Evolutionary conservation across 2,797 vertebrate species (phyloP), one percentile per base, ranked within the genome.

Genomic region (Synaphobranchus kaupii): DNA sequence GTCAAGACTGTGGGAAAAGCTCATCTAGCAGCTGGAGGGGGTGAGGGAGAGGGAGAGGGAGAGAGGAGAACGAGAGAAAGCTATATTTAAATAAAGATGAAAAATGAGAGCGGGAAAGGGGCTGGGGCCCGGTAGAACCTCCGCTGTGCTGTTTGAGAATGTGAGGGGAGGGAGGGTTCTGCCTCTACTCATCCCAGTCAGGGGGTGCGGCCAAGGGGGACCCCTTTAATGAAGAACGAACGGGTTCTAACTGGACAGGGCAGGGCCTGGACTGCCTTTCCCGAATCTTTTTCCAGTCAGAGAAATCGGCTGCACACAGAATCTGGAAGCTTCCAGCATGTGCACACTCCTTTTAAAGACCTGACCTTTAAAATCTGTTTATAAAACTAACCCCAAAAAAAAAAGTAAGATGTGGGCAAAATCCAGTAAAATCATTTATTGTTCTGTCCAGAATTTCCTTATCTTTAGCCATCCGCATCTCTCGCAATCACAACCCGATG

Each of bases 1-100:
- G 56, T 87, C 31, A 71, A 54, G 86, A 87, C 89, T 92, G 87
- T 91, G 90, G 90, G 90, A 91, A 92, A 92, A 84, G 25, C 83
- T 85, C 81, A 83, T 84, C 84, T 73, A 89, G 85, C 87, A 87
- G 89, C 88, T 87, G 81, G 76, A 87, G 87, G 85, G 84, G 48
- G 80, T 85, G 84, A 66, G 84, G 6, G 85, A 60, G 52, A 60
- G 39, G 56, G 52, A 34, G 28, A 71, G 47, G n/a, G 86, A 22
- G 85, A 58, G 76, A 80, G 39, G 34, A 13, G 63, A 73, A 31
- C 39, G 68, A 58, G 83, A 76, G n/a, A 48, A 5, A 22, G 73
- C 54, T 85, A 78, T 60, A 58, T 87, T 87, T 87, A 87, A 84
- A 86, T 86, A 34, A 86, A 73, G 84, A 84, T 71, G 48, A 76